These are phyloP conservation scores for Carterocephalus palaemon DNA, from an alignment of 2,888 invertebrate species.

Conservation along the genomic window DNA sequence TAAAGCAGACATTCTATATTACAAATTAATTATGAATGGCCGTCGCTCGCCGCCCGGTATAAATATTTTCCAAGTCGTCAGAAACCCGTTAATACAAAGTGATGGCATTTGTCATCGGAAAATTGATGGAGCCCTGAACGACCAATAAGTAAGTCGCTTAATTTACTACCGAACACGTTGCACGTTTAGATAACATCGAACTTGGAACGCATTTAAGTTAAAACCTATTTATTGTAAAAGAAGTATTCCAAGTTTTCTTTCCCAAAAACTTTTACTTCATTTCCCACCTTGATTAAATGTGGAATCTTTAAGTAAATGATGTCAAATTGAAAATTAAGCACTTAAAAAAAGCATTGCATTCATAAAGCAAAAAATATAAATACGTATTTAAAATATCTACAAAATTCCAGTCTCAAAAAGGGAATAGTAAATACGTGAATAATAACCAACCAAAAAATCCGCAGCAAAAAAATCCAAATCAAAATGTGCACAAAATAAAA, in stretches of 20 bases:
- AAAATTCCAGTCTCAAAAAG: conserved; percentile 16
- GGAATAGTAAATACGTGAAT: conserved; percentile 42
- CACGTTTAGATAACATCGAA: conserved; percentile 5
- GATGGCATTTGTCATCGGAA: conserved; percentile 43
- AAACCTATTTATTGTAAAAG: too few species aligned
- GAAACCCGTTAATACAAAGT: conserved; percentile 45
- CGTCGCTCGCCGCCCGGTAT: conserved; percentile 40
- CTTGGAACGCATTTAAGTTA: too few species aligned
- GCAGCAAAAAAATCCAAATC: conserved; percentile 75
- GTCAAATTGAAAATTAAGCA: not conserved
- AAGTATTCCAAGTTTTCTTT: too few species aligned
- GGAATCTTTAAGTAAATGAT: conserved; percentile 1
- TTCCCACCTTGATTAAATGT: too few species aligned
- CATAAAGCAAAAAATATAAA: conserved; percentile 21
- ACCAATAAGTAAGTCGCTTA: conserved; percentile 27
- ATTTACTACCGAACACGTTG: conserved; percentile 23
- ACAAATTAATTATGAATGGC: conserved; percentile 53
- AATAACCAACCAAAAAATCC: conserved; percentile 73
- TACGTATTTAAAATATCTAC: conserved; percentile 19
- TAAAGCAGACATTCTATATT: conserved; percentile 35
- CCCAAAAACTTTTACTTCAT: too few species aligned
- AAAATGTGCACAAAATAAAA: conserved; percentile 72
- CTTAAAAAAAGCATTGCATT: conserved; percentile 1
- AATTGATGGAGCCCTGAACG: conserved; percentile 39
- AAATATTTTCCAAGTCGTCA: conserved; percentile 45